phyloP scores from a whole-genome alignment of 2,888 invertebrate species.

The Athalia cordata region DNA sequence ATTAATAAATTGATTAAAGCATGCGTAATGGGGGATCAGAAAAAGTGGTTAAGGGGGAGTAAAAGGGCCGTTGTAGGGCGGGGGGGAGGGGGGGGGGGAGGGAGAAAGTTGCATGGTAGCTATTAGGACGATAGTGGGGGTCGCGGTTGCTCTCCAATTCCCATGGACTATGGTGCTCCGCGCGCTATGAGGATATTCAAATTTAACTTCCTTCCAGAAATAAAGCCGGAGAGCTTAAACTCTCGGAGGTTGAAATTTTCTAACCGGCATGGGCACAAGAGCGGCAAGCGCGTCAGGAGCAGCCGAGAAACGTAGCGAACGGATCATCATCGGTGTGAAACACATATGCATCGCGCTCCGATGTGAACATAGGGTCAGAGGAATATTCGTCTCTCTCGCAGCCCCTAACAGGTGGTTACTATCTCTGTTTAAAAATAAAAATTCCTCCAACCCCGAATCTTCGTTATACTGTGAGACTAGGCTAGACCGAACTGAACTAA shows the following conservation, averaged over 20 bases:
- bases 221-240: not conserved
- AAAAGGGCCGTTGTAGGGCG: no score
- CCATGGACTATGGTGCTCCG: not conserved
- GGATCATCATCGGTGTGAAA: not conserved
- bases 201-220: conserved; percentile 43
- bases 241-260: not conserved
- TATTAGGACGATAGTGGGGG: not conserved
- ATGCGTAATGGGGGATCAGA: no score
- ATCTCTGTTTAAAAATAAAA: conserved; percentile 39
- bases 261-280: not conserved
- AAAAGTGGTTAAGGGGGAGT: no score
- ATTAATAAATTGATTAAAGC: no score
- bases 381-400: not conserved
- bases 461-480: not conserved
- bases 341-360: not conserved
- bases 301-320: not conserved
- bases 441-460: conserved; percentile 34
- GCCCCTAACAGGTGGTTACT: conserved; percentile 44
- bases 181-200: conserved; percentile 36
- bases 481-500: not conserved
- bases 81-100: no score
- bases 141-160: not conserved
- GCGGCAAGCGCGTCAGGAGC: not conserved
- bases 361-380: not conserved
- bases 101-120: no score